A percentile compares a stretch with the other conserved stretches of the same genome.
phyloP scores from a whole-genome alignment of 2,113 vertebrate species.

The Rhineura floridana region DNA sequence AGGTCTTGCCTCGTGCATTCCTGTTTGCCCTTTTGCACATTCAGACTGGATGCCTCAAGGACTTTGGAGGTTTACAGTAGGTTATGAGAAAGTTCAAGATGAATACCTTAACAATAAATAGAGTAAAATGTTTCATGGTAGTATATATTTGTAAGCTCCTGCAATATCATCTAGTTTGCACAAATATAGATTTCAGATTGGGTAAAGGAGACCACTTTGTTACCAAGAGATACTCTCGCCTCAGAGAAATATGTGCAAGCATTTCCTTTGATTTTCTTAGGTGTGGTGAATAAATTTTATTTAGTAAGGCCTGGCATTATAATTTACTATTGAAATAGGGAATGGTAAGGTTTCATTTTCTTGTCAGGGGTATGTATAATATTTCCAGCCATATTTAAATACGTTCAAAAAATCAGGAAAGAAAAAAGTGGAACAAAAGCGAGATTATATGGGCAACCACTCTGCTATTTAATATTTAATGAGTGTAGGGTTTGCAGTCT shows the following conservation, averaged over 20 bases:
- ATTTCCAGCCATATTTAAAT: background rate
- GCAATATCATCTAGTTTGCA: background rate
- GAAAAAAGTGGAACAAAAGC: background rate
- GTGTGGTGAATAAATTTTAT: background rate
- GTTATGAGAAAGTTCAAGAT: background rate
- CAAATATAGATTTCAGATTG: background rate
- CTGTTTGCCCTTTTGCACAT: too few species aligned
- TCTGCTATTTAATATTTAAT: slow-evolving; percentile 29
- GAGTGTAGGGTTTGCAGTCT: slow-evolving; percentile 25
- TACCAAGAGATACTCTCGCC: background rate
- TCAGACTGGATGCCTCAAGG: too few species aligned
- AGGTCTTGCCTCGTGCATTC: too few species aligned
- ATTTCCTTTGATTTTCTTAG: background rate
- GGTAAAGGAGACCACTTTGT: background rate
- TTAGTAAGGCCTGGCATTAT: background rate
- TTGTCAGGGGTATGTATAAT: background rate
- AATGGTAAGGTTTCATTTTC: background rate
- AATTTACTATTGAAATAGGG: background rate
- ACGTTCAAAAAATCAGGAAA: background rate
- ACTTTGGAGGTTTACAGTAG: background rate
- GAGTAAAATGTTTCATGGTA: background rate
- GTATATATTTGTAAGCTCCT: background rate
- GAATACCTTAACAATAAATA: background rate
- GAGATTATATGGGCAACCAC: background rate
- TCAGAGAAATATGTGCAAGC: background rate